Evolutionary conservation across 2,888 invertebrate genomes (phyloP).

Genomic region (Volucella inanis): DNA sequence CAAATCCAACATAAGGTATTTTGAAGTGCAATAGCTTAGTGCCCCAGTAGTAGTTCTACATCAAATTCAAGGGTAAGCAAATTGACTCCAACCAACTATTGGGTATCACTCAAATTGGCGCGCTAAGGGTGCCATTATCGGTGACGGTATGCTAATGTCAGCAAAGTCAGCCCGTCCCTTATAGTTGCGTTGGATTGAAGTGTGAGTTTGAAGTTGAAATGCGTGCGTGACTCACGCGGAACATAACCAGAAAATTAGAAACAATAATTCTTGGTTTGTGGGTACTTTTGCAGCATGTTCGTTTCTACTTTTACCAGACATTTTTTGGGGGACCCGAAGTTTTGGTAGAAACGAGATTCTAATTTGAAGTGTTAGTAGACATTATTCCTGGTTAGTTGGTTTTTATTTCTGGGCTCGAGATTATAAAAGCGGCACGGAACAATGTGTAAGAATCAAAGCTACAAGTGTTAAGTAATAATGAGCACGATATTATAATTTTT

Average conservation of each 20-base stretch:
- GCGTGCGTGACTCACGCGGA: constrained; percentile 73
- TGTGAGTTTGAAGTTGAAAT: constrained; percentile 7
- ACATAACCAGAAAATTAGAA: constrained; percentile 69
- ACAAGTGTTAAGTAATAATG: constrained; percentile 74
- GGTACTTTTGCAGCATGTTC: not conserved
- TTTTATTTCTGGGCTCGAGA: constrained; percentile 46
- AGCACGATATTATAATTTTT: constrained; percentile 60
- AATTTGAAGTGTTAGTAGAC: constrained; percentile 16
- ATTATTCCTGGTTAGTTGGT: constrained; percentile 42
- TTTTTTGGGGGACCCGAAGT: not conserved
- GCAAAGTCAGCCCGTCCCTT: not conserved
- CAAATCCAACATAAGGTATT: constrained; percentile 35
- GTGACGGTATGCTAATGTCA: constrained; percentile 69
- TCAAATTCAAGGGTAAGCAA: constrained; percentile 69
- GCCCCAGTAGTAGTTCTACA: constrained; percentile 61
- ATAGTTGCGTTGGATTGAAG: constrained; percentile 6
- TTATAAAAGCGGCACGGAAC: constrained; percentile 63
- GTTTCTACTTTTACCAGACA: not conserved
- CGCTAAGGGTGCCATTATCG: constrained; percentile 29
- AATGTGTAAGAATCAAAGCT: constrained; percentile 74
- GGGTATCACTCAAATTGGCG: constrained; percentile 71
- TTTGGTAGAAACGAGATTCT: not conserved
- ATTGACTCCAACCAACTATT: constrained; percentile 67
- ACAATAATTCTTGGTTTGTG: constrained; percentile 38
- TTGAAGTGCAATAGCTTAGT: constrained; percentile 62